These are phyloP conservation scores for Mus caroli DNA, from an alignment of 2,797 vertebrate genomes.

Conservation along the genomic window DNA sequence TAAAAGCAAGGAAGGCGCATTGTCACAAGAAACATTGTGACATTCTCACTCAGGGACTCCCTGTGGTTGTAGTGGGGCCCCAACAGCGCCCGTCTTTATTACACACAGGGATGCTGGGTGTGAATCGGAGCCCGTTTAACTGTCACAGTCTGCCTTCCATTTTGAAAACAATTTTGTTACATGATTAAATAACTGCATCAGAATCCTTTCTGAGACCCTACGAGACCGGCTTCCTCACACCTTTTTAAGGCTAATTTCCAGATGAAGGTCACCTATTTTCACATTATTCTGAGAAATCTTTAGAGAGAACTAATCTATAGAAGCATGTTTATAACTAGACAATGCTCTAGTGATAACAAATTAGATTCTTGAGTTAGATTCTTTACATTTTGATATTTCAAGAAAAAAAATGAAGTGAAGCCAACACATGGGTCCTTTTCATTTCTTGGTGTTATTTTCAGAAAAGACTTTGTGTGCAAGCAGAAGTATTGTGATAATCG, in stretches of 20 bases:
- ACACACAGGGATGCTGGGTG: conserved; percentile 78
- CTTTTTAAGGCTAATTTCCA: background rate
- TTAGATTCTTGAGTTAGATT: background rate
- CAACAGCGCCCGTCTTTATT: background rate
- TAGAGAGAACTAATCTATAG: conserved; percentile 1
- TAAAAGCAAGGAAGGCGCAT: conserved; percentile 76
- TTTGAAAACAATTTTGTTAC: conserved; percentile 1
- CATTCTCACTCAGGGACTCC: conserved; percentile 82
- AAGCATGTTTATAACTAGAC: background rate
- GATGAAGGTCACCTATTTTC: background rate
- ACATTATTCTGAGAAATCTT: background rate
- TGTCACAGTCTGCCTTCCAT: background rate
- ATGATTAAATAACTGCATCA: background rate
- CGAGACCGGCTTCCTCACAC: background rate
- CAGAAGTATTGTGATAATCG: background rate
- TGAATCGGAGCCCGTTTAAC: background rate
- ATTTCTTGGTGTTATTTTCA: conserved; percentile 38
- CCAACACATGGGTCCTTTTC: background rate
- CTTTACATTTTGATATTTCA: background rate
- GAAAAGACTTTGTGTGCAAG: background rate
- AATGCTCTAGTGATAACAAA: background rate
- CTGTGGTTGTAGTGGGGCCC: background rate
- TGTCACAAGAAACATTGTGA: conserved; percentile 71
- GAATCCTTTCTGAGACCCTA: background rate
- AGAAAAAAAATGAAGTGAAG: background rate